Evolutionary conservation across 2,888 invertebrate species (phyloP).

Genomic region (Pseudococcus jackbeardsleyi): DNA sequence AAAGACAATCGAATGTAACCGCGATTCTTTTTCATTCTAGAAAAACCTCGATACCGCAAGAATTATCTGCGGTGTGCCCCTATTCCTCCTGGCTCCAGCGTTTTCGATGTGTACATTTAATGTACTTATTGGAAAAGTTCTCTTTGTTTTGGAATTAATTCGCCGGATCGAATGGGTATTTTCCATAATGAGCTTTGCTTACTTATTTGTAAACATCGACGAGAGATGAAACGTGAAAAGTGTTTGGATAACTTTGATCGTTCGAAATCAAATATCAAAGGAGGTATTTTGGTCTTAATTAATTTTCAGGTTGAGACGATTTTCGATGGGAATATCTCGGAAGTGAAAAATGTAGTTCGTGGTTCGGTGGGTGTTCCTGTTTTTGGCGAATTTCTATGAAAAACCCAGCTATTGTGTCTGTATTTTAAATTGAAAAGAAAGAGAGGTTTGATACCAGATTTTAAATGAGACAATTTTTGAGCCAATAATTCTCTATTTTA

Average conservation of each 20-base stretch:
- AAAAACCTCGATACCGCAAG: background rate
- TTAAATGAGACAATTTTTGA: too few species aligned
- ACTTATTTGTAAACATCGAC: slow-evolving; percentile 4
- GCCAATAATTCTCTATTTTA: too few species aligned
- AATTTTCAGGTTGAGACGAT: background rate
- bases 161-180: background rate
- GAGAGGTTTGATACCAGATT: too few species aligned
- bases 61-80: background rate
- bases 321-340: background rate
- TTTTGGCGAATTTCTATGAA: too few species aligned
- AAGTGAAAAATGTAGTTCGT: background rate
- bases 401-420: too few species aligned
- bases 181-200: slow-evolving; percentile 6
- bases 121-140: slow-evolving; percentile 7
- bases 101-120: background rate
- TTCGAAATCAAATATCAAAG: background rate
- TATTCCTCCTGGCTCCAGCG: background rate
- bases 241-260: background rate
- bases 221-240: background rate
- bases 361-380: too few species aligned
- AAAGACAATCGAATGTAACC: slow-evolving; percentile 1
- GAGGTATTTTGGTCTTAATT: background rate
- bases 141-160: slow-evolving; percentile 20
- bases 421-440: too few species aligned
- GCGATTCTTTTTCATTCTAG: background rate